Conservation (phyloP, 1,140 invertebrate species). For the Leptopilina clavipes region DNA sequence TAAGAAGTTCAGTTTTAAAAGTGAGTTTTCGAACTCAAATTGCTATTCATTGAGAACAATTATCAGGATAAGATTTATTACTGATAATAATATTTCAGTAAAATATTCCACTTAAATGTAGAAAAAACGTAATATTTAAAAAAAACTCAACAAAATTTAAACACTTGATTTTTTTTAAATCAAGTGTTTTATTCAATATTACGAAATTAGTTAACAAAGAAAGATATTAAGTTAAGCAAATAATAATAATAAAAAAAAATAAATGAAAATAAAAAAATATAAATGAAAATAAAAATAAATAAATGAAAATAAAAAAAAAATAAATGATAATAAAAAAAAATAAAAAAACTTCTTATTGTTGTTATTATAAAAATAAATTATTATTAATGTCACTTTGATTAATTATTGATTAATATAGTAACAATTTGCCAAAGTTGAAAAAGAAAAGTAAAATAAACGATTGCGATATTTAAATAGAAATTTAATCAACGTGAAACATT, state of each 20-base stretch:
- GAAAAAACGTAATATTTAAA: too few species aligned
- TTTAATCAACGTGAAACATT: slow-evolving; percentile 1
- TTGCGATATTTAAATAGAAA: neutral
- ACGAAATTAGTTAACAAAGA: too few species aligned
- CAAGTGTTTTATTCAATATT: too few species aligned
- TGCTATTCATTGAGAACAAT: neutral
- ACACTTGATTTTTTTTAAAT: too few species aligned
- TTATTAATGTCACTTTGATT: neutral
- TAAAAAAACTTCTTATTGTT: too few species aligned
- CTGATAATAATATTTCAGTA: neutral
- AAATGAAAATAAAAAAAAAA: too few species aligned
- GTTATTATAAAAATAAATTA: neutral
- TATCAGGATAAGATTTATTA: neutral
- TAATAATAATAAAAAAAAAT: too few species aligned
- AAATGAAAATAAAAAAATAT: too few species aligned
- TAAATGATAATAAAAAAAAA: too few species aligned
- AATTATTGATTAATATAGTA: neutral
- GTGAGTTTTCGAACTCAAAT: neutral
- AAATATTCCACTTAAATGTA: neutral
- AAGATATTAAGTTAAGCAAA: too few species aligned
- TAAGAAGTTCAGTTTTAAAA: slow-evolving; percentile 1
- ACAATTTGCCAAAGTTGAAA: neutral
- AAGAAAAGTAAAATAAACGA: neutral
- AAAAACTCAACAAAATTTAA: neutral
- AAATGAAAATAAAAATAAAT: too few species aligned